Conservation (phyloP, 2,888 invertebrate genomes). For the Diogma glabrata region DNA sequence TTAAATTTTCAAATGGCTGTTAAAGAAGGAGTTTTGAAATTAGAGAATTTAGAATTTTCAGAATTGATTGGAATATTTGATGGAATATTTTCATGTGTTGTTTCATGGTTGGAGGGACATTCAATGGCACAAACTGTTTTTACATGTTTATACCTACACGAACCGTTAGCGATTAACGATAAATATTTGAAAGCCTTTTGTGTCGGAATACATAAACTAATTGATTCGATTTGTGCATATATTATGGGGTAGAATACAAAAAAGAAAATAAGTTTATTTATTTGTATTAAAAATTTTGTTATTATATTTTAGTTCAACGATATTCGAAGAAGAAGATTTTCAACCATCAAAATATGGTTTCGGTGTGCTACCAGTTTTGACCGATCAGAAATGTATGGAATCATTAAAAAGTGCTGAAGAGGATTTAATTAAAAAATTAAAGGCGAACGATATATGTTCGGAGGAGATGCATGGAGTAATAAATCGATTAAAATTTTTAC, state of each 20-base stretch:
- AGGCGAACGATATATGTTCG: slow-evolving; percentile 35
- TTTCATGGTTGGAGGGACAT: slow-evolving; percentile 96
- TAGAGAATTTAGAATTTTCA: slow-evolving; percentile 58
- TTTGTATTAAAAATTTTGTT: slow-evolving; percentile 8
- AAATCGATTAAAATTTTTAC: slow-evolving; percentile 73
- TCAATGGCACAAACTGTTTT: slow-evolving; percentile 95
- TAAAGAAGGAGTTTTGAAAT: slow-evolving; percentile 65
- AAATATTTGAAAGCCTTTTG: slow-evolving; percentile 76
- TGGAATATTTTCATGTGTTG: slow-evolving; percentile 83
- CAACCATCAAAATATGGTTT: slow-evolving; percentile 88
- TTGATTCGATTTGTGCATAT: slow-evolving; percentile 81
- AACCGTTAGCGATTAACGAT: slow-evolving; percentile 74
- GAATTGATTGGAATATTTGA: slow-evolving; percentile 92
- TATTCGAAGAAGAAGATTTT: slow-evolving; percentile 94
- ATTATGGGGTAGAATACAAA: too few relatives aligned
- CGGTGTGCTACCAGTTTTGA: slow-evolving; percentile 57
- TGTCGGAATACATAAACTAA: slow-evolving; percentile 74
- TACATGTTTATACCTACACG: slow-evolving; percentile 89
- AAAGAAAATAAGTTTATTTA: background rate
- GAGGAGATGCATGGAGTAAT: slow-evolving; percentile 56
- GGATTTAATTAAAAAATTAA: slow-evolving; percentile 61
- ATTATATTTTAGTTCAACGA: slow-evolving; percentile 3
- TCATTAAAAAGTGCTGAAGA: slow-evolving; percentile 83
- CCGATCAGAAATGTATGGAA: slow-evolving; percentile 66
- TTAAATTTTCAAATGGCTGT: slow-evolving; percentile 80